Evolutionary conservation across 1,140 invertebrate species (phyloP).

Genomic region (Eueides isabella): DNA sequence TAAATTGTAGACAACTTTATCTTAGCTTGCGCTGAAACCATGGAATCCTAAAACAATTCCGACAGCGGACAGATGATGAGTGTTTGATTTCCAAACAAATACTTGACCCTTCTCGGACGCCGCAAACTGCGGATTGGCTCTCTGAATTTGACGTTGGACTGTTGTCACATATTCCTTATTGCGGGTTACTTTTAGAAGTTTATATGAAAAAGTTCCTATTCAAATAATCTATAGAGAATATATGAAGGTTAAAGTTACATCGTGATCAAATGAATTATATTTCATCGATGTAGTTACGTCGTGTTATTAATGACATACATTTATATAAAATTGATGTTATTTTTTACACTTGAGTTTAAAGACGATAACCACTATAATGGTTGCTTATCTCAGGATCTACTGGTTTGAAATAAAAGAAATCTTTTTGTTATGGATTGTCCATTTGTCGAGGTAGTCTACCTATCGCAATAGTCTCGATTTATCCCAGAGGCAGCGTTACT

Average conservation of each 20-base stretch:
- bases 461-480: too few species aligned
- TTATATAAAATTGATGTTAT: too few species aligned
- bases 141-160: conserved; percentile 34
- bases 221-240: not conserved
- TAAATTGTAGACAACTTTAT: conserved; percentile 35
- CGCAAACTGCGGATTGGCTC: conserved; percentile 41
- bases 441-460: too few species aligned
- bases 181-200: not conserved
- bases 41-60: conserved; percentile 41
- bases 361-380: too few species aligned
- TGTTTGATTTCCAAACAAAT: conserved; percentile 45
- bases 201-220: not conserved
- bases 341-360: too few species aligned
- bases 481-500: too few species aligned
- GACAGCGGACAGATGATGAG: conserved; percentile 35
- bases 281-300: too few species aligned
- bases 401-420: too few species aligned
- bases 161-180: conserved; percentile 21
- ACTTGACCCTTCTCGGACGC: conserved; percentile 46
- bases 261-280: not conserved
- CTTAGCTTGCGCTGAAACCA: conserved; percentile 29
- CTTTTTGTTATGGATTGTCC: too few species aligned
- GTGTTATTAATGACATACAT: too few species aligned
- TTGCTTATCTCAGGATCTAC: too few species aligned
- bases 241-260: not conserved